phyloP scores from a whole-genome alignment of 1,140 invertebrate species.

The Trichonephila clavata region DNA sequence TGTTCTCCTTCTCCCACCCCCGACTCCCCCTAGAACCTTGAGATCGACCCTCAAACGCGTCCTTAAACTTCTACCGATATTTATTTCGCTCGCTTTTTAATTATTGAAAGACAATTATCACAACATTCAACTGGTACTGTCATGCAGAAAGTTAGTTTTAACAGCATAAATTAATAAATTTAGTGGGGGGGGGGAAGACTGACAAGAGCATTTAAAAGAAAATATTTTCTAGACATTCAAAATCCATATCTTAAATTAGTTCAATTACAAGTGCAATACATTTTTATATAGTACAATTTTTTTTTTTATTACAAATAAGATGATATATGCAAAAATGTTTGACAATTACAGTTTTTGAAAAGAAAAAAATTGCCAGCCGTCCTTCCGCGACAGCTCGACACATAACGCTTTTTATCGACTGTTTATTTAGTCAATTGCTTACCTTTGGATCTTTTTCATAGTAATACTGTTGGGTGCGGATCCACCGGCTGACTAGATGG shows the following conservation, averaged over 20 bases:
- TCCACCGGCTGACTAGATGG: conserved; percentile 99
- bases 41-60: background rate
- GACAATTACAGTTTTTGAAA: background rate
- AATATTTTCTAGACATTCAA: too few relatives aligned
- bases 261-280: too few relatives aligned
- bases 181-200: too few relatives aligned
- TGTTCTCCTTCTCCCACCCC: background rate
- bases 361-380: background rate
- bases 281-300: too few relatives aligned
- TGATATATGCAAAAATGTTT: too few relatives aligned
- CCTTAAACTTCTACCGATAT: background rate
- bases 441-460: conserved; percentile 99
- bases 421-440: conserved; percentile 78
- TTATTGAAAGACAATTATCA: background rate
- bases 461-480: conserved; percentile 99
- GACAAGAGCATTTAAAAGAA: too few relatives aligned
- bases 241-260: too few relatives aligned
- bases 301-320: too few relatives aligned
- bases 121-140: background rate
- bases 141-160: background rate
- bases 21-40: background rate
- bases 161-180: background rate
- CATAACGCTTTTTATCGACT: background rate
- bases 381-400: background rate
- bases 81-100: background rate